These are phyloP conservation scores for Trididemnum miniatum DNA, from an alignment of 23 tunicate genomes.

Conservation along the genomic window DNA sequence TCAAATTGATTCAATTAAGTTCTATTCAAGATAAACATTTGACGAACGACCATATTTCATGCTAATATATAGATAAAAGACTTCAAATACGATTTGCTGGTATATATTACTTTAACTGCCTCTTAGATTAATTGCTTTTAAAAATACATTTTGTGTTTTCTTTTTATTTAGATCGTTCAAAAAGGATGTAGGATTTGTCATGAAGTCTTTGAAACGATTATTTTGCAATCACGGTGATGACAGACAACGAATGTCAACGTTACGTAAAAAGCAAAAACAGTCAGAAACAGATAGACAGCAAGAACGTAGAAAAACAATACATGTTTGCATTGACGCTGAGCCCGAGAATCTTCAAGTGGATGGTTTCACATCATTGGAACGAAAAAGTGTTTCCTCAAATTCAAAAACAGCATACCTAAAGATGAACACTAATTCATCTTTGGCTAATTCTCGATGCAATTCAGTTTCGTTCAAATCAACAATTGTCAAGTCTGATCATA, in stretches of 20 bases:
- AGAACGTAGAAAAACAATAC: constrained; percentile 63
- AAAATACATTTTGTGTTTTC: not conserved
- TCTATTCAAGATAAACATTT: too few relatives aligned
- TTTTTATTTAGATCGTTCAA: constrained; percentile 36
- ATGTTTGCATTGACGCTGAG: constrained; percentile 45
- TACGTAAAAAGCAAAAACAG: not conserved
- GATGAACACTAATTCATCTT: not conserved
- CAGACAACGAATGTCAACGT: constrained; percentile 11
- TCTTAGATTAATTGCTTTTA: too few relatives aligned
- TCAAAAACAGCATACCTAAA: not conserved
- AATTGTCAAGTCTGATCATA: not conserved
- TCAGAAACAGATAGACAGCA: constrained; percentile 40
- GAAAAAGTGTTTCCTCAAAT: constrained; percentile 1
- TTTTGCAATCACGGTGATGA: constrained; percentile 11
- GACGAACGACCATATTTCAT: too few relatives aligned
- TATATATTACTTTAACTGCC: too few relatives aligned
- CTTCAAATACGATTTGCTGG: too few relatives aligned
- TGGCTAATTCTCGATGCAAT: constrained; percentile 6
- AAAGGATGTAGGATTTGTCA: constrained; percentile 31
- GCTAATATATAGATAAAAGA: too few relatives aligned
- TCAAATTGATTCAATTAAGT: too few relatives aligned
- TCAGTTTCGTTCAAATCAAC: not conserved
- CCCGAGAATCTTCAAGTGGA: constrained; percentile 16
- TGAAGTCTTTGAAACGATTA: constrained; percentile 29
- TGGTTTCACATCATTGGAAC: not conserved